Evolutionary conservation across 2,113 vertebrate genomes (phyloP).

Genomic region (Hyperoodon ampullatus): DNA sequence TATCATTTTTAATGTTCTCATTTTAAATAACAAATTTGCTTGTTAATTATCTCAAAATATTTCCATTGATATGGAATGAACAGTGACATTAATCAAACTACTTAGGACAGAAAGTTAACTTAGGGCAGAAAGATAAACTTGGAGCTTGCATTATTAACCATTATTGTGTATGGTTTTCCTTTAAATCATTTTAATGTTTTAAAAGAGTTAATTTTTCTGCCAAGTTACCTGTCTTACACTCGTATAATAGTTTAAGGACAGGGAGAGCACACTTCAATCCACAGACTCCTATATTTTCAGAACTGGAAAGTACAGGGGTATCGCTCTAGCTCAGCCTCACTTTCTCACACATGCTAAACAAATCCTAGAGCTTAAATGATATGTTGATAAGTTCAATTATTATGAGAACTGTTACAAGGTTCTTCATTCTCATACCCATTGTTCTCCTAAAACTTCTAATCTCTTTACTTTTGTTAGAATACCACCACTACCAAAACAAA

Average conservation of each 20-base stretch:
- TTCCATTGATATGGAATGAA: neutral
- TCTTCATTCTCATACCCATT: neutral
- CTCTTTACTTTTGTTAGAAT: neutral
- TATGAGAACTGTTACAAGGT: neutral
- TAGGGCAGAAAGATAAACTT: neutral
- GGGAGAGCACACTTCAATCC: neutral
- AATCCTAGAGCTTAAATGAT: neutral
- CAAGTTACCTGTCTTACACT: neutral
- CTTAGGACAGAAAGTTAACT: neutral
- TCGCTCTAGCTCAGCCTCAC: neutral
- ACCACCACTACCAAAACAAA: neutral
- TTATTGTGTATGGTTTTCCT: neutral
- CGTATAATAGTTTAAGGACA: neutral
- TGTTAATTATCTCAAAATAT: slow-evolving; percentile 19
- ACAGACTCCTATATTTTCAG: neutral
- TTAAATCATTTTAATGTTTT: neutral
- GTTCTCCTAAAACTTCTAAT: neutral
- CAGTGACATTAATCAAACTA: neutral
- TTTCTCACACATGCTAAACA: neutral
- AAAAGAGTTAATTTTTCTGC: neutral
- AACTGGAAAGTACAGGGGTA: neutral
- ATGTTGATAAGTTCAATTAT: neutral
- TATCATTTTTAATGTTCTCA: slow-evolving; percentile 7
- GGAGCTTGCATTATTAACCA: neutral
- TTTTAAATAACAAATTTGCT: neutral